Percentiles rank a stretch among this genome's conserved stretches.
These are phyloP conservation scores for Abrostola tripartita DNA, from an alignment of 2,888 invertebrate genomes.

Conservation along the genomic window DNA sequence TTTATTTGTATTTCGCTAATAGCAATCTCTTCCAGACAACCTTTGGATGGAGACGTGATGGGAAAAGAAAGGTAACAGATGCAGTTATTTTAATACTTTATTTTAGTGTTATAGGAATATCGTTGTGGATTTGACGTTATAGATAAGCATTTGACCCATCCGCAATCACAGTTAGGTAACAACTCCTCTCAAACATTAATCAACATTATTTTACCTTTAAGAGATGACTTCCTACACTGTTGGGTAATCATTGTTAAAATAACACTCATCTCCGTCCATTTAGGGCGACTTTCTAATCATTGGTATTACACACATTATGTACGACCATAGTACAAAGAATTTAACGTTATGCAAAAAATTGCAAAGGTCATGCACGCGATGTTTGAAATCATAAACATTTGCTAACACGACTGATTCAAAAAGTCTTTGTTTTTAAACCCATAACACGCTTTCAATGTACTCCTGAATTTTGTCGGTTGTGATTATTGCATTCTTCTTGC, in stretches of 20 bases:
- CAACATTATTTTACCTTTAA: conserved; percentile 29
- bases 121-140: too few species aligned
- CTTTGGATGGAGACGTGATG: too few species aligned
- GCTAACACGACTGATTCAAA: conserved; percentile 8
- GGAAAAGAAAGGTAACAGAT: too few species aligned
- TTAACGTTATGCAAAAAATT: conserved; percentile 32
- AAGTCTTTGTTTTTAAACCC: neutral
- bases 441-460: neutral
- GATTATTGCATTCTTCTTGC: neutral
- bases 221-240: conserved; percentile 7
- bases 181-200: conserved; percentile 21
- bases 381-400: conserved; percentile 23
- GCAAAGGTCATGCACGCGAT: conserved; percentile 50
- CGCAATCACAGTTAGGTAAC: conserved; percentile 25
- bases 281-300: conserved; percentile 38
- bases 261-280: conserved; percentile 5
- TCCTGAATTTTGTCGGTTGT: conserved; percentile 1
- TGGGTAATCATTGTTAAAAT: conserved; percentile 22
- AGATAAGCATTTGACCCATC: too few species aligned
- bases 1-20: too few species aligned
- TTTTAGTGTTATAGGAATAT: too few species aligned
- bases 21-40: too few species aligned
- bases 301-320: conserved; percentile 13
- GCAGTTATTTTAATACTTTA: too few species aligned
- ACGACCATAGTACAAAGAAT: neutral